Conservation (phyloP, 2,797 vertebrate species). For the Coregonus sp. region DNA sequence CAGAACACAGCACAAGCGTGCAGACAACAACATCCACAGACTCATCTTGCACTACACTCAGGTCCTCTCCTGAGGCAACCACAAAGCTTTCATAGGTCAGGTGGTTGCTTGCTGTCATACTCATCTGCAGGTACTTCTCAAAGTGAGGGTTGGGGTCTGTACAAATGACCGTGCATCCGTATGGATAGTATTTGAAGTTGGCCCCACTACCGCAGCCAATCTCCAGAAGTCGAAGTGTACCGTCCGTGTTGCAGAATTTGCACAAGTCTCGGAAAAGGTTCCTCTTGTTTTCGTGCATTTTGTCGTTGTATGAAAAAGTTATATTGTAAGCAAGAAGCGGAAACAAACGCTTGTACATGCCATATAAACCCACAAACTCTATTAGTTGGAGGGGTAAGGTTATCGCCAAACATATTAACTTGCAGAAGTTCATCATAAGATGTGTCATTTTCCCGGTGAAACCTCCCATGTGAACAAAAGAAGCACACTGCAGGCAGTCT, state of each 20-base stretch:
- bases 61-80: slow-evolving; percentile 72
- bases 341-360: slow-evolving; percentile 62
- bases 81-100: slow-evolving; percentile 72
- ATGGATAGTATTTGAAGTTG: slow-evolving; percentile 66
- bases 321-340: slow-evolving; percentile 53
- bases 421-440: slow-evolving; percentile 33
- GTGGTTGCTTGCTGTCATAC: slow-evolving; percentile 76
- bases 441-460: neutral
- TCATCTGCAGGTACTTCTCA: slow-evolving; percentile 66
- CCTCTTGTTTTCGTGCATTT: slow-evolving; percentile 51
- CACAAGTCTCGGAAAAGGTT: slow-evolving; percentile 49
- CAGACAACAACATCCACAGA: slow-evolving; percentile 82
- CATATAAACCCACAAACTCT: slow-evolving; percentile 38
- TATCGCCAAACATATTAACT: slow-evolving; percentile 28
- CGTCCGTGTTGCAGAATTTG: slow-evolving; percentile 27
- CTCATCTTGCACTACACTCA: slow-evolving; percentile 67
- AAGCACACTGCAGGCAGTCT: neutral
- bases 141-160: slow-evolving; percentile 76
- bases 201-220: slow-evolving; percentile 53
- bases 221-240: slow-evolving; percentile 46
- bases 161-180: slow-evolving; percentile 72
- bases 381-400: slow-evolving; percentile 40
- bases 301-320: slow-evolving; percentile 27
- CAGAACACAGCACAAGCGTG: slow-evolving; percentile 85
- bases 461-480: neutral